Base-by-base conservation (phyloP, 2,888 invertebrate species). In the Pomacea canaliculata region DNA sequence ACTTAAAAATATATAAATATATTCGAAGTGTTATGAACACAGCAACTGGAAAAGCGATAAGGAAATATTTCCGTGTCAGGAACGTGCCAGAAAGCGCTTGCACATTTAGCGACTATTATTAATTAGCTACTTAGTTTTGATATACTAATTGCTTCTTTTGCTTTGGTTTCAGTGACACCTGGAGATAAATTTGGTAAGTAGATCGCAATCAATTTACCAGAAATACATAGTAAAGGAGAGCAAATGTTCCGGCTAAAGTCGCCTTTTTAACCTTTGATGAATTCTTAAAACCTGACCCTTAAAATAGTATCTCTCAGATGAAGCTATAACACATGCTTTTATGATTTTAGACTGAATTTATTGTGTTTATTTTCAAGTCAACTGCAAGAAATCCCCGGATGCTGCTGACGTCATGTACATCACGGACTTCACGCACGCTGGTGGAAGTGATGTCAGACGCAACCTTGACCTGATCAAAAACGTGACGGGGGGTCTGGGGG, bases 401-500 rank as follows among this genome's bases (percentile, higher is more conserved):
- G 69, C 76, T 12, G 49, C 76, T 69, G 76, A 76, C 63, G 76
- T 76, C 72, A 76, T 76, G 76, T 76, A 72, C 27, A 49, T 76
- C 46, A 76, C 76, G 12, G 72, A 76, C 56, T 76, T 76, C 56
- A 72, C 68, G 10, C 72, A 72, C 62, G 72, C 76, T 9, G 51
- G 49, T 13, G 48, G 63, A 23, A 16, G 37, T 37, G 76, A 71
- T 27, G 72, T 76, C 27, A 56, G 13, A 3, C 62, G 69, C 60
- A 71, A 27, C 63, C 27, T 59, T 8, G 62, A 71, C 51, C 49
- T 76, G 23, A 72, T 76, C 56, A 68, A 63, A 37, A 37, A 69
- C 10, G 68, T 72, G 62, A 63, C 76, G 8, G 69, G 63, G 0
- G 76, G 76, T 10, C 19, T 76, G 16, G 71, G 65, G 46, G 69